Base-by-base conservation (phyloP, 2,797 vertebrate genomes). In the Galagoides demidoff region DNA sequence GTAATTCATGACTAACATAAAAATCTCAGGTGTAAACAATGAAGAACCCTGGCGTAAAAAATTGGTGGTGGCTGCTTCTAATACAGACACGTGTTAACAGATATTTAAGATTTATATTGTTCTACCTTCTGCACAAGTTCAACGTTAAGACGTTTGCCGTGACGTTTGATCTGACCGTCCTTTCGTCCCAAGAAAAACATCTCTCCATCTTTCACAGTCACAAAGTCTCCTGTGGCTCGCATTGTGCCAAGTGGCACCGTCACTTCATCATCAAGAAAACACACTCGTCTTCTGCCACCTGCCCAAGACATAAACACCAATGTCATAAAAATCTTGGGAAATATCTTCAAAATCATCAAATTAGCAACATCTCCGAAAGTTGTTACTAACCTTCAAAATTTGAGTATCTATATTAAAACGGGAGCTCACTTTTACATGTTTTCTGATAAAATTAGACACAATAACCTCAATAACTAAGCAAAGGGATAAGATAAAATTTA, bases 201-300 rank as follows among this genome's bases (percentile, higher is more conserved):
- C 71, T 99, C 92, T 0, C 96, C 76, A 25, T 98, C 97, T 94
- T 95, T 97, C 63, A 99, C 96, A 45, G 92, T 98, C 82, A 99
- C 99, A 98, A 99, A 99, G 98, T 99, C 99, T 68, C 99, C 99
- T 0, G 99, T 99, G 31, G 98, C 98, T 98, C 99, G 98, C 99
- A 99, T 99, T 1, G 98, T 99, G 90, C 99, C 99, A 4, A 97
- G 95, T 6, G 98, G 97, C 25, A 99, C 86, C 0, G 84, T 95
- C 31, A 98, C 85, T 97, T 99, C 99, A 7, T 98, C 98, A 25
- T 99, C 99, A 92, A 99, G 98, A 94, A 99, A 99, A 98, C 99
- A 99, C 14, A 99, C 98, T 95, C 99, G 99, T 85, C 99, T 98
- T 89, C 98, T 96, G 73, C 99, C 99, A 87, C 99, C 99, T 99